A percentile compares a stretch with the other conserved stretches of the same genome.
phyloP scores from a whole-genome alignment of 1,140 invertebrate species.

The Bombus impatiens region DNA sequence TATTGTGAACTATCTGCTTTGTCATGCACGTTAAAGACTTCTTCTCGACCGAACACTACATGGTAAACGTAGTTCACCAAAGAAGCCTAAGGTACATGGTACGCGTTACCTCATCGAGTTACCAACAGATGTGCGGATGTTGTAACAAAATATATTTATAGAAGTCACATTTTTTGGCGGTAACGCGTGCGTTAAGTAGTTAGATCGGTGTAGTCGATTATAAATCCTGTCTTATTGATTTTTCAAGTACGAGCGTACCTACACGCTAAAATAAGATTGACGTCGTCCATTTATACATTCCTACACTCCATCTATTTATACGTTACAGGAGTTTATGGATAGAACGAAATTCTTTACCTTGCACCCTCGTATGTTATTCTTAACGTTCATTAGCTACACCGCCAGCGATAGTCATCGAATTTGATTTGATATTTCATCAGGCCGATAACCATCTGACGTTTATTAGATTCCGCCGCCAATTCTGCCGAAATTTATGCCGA shows the following conservation, averaged over 20 bases:
- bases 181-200: not conserved
- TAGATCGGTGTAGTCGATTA: not conserved
- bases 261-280: not conserved
- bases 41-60: too few relatives aligned
- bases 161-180: not conserved
- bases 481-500: constrained; percentile 38
- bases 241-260: not conserved
- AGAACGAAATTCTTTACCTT: not conserved
- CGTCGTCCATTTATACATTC: not conserved
- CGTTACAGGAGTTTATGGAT: not conserved
- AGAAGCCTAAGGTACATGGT: not conserved
- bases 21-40: too few relatives aligned
- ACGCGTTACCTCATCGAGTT: not conserved
- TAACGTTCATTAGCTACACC: not conserved
- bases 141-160: not conserved
- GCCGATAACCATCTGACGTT: constrained; percentile 34
- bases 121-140: not conserved
- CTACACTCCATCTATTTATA: not conserved
- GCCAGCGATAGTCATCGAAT: constrained; percentile 3
- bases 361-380: not conserved
- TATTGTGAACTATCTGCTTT: too few relatives aligned
- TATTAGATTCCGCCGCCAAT: constrained; percentile 38
- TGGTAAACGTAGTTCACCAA: not conserved
- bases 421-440: constrained; percentile 30
- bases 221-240: constrained; percentile 8